A percentile compares a stretch with the other conserved stretches of the same genome.
phyloP scores from a whole-genome alignment of 1,140 invertebrate species.

The Drosophila littoralis region DNA sequence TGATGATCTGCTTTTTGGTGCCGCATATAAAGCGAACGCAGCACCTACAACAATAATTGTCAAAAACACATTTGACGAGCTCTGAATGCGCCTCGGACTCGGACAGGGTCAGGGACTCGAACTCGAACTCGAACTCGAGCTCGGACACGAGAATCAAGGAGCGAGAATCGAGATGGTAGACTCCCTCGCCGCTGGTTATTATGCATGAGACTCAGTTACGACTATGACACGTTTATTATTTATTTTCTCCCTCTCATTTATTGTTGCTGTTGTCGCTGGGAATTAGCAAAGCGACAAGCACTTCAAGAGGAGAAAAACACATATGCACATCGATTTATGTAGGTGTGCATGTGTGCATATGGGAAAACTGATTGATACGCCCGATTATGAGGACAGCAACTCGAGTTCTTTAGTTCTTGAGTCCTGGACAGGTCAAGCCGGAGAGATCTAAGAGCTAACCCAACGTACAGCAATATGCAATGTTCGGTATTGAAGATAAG shows the following conservation, averaged over 20 bases:
- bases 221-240: conserved; percentile 48
- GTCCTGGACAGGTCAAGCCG: conserved; percentile 41
- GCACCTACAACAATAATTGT: conserved; percentile 81
- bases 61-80: conserved; percentile 66
- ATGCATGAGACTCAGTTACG: conserved; percentile 50
- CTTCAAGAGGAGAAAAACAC: conserved; percentile 10
- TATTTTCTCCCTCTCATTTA: not conserved
- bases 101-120: no score
- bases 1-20: conserved; percentile 25
- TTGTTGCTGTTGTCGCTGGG: conserved; percentile 60
- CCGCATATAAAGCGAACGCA: conserved; percentile 49
- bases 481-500: no score
- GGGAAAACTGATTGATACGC: conserved; percentile 41
- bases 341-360: not conserved
- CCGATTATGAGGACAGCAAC: conserved; percentile 34
- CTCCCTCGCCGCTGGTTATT: conserved; percentile 40
- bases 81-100: conserved; percentile 40
- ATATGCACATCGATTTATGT: not conserved
- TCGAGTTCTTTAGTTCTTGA: not conserved
- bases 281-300: conserved; percentile 68
- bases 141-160: not conserved
- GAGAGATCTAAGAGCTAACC: not conserved
- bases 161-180: conserved; percentile 12
- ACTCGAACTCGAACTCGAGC: not conserved
- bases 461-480: no score